phyloP scores from a whole-genome alignment of 2,113 vertebrate genomes.

The Mobula hypostoma region DNA sequence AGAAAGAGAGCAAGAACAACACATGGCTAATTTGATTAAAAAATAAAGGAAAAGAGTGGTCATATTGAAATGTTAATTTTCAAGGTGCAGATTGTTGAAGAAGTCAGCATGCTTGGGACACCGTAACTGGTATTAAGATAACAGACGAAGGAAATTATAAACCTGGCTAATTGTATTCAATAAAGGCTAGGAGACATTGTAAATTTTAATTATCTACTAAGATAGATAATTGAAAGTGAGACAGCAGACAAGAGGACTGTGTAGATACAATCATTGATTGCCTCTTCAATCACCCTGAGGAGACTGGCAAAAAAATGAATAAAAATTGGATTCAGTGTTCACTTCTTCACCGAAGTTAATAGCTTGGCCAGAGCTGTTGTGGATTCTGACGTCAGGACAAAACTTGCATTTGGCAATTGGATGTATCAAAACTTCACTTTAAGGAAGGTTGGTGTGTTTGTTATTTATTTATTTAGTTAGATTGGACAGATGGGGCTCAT shows the following conservation, averaged over 20 bases:
- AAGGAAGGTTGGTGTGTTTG: not conserved
- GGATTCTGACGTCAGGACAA: not conserved
- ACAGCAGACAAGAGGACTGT: not conserved
- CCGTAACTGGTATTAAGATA: not conserved
- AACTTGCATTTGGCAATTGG: not conserved
- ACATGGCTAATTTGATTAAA: not conserved
- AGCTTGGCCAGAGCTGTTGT: not conserved
- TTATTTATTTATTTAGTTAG: too few species aligned
- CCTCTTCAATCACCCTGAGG: not conserved
- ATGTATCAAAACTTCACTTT: not conserved
- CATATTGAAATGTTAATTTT: not conserved
- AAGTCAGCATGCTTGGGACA: not conserved
- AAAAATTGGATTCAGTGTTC: not conserved
- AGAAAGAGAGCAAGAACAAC: not conserved
- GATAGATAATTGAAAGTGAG: not conserved
- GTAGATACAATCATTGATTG: not conserved
- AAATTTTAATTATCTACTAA: not conserved
- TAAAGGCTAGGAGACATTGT: not conserved
- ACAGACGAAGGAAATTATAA: not conserved
- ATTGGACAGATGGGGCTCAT: too few species aligned
- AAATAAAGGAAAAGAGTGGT: not conserved
- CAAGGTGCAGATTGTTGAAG: not conserved
- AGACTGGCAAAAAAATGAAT: not conserved
- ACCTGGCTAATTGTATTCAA: not conserved
- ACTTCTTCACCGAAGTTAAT: not conserved